Conservation (phyloP, 2,888 invertebrate genomes). For the Eulithis prunata region DNA sequence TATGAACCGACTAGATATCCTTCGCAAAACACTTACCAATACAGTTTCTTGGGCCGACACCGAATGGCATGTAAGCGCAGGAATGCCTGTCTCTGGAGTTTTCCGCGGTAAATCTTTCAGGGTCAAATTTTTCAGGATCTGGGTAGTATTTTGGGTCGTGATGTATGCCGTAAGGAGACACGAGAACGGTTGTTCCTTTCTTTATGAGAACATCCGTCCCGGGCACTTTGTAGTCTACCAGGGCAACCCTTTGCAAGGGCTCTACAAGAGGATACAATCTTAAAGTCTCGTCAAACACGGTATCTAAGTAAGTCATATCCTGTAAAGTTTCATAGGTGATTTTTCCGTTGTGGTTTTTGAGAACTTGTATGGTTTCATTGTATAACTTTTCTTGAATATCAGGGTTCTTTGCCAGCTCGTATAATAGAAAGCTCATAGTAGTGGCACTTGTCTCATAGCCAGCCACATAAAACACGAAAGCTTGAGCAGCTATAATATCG, state of each 20-base stretch:
- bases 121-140: slow-evolving; percentile 67
- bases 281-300: slow-evolving; percentile 21
- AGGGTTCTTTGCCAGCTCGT: slow-evolving; percentile 63
- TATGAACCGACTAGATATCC: neutral
- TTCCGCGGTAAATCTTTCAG: slow-evolving; percentile 60
- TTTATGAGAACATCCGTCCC: slow-evolving; percentile 52
- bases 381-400: slow-evolving; percentile 63
- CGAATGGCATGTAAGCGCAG: slow-evolving; percentile 59
- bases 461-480: slow-evolving; percentile 69
- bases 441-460: slow-evolving; percentile 76
- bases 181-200: slow-evolving; percentile 51
- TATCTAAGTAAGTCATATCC: slow-evolving; percentile 17
- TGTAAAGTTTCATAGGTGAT: slow-evolving; percentile 17
- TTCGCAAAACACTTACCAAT: neutral
- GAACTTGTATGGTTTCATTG: slow-evolving; percentile 47
- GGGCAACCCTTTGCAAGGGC: slow-evolving; percentile 54
- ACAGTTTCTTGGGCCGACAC: slow-evolving; percentile 61
- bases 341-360: slow-evolving; percentile 5
- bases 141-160: slow-evolving; percentile 62
- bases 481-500: slow-evolving; percentile 63
- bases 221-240: slow-evolving; percentile 52
- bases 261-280: slow-evolving; percentile 58
- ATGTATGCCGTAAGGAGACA: slow-evolving; percentile 60
- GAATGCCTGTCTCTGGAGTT: slow-evolving; percentile 12
- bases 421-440: slow-evolving; percentile 60